Evolutionary conservation across 1,140 invertebrate species (phyloP).

Genomic region (Solenopsis invicta): DNA sequence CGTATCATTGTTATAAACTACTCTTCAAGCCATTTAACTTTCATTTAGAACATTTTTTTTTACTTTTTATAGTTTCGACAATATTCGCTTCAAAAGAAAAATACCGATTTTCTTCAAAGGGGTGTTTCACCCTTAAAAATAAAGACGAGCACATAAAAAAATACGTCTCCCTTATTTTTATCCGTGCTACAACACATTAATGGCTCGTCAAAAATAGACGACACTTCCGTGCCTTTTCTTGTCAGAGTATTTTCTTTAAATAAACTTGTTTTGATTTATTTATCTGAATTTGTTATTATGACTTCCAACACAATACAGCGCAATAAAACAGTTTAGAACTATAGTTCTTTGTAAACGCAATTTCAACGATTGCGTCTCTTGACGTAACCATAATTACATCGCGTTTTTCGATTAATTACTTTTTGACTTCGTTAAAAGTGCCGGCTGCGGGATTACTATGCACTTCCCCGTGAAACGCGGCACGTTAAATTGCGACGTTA

Average conservation of each 20-base stretch:
- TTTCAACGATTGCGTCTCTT: conserved; percentile 30
- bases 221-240: too few relatives aligned
- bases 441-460: conserved; percentile 31
- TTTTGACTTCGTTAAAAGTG: conserved; percentile 53
- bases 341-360: conserved; percentile 29
- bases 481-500: conserved; percentile 51
- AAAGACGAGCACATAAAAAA: too few relatives aligned
- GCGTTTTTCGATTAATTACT: conserved; percentile 57
- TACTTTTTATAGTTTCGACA: too few relatives aligned
- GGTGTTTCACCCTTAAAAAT: too few relatives aligned
- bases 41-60: too few relatives aligned
- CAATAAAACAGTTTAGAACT: conserved; percentile 4
- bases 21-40: too few relatives aligned
- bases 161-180: too few relatives aligned
- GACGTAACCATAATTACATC: conserved; percentile 17
- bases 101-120: too few relatives aligned
- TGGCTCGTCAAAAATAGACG: too few relatives aligned
- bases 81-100: too few relatives aligned
- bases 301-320: neutral
- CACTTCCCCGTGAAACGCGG: conserved; percentile 23
- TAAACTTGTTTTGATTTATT: conserved; percentile 3
- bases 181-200: too few relatives aligned
- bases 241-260: neutral
- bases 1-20: too few relatives aligned
- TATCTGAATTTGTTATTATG: neutral